Percentiles rank a stretch among this genome's conserved stretches.
Conservation (phyloP, 2,888 invertebrate species). For the Calameuta idolon region DNA sequence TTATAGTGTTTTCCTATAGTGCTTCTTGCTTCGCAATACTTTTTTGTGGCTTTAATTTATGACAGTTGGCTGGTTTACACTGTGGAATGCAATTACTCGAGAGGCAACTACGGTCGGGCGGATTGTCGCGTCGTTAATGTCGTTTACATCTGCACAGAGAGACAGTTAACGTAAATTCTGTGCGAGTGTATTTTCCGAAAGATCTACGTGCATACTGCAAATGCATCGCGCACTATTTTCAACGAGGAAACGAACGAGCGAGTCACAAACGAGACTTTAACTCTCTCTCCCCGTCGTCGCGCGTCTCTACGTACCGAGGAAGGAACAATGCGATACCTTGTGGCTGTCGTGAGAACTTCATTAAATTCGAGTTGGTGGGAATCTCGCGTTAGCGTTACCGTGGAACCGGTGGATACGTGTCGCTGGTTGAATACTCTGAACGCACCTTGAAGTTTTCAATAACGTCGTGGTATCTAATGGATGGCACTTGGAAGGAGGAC, state of each 20-base stretch:
- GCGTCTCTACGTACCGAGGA: background rate
- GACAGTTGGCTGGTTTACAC: background rate
- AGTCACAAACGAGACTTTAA: background rate
- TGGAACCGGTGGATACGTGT: background rate
- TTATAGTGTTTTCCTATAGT: background rate
- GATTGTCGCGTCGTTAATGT: background rate
- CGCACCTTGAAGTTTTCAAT: background rate
- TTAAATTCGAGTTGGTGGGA: background rate
- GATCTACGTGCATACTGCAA: background rate
- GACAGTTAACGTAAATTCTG: background rate
- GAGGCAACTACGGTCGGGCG: background rate
- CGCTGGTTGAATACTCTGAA: background rate
- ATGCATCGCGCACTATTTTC: background rate
- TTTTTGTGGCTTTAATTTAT: background rate
- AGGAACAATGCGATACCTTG: background rate
- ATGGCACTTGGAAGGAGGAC: constrained; percentile 5
- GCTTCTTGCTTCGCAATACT: background rate
- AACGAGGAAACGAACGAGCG: background rate
- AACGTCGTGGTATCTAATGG: constrained; percentile 1
- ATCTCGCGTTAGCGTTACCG: background rate
- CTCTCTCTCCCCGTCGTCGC: background rate
- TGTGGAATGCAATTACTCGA: background rate
- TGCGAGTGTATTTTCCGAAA: background rate
- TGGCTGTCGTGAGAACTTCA: background rate
- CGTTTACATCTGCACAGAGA: background rate